phyloP scores from a whole-genome alignment of 2,797 vertebrate genomes.

The Tenualosa thibaudeaui region DNA sequence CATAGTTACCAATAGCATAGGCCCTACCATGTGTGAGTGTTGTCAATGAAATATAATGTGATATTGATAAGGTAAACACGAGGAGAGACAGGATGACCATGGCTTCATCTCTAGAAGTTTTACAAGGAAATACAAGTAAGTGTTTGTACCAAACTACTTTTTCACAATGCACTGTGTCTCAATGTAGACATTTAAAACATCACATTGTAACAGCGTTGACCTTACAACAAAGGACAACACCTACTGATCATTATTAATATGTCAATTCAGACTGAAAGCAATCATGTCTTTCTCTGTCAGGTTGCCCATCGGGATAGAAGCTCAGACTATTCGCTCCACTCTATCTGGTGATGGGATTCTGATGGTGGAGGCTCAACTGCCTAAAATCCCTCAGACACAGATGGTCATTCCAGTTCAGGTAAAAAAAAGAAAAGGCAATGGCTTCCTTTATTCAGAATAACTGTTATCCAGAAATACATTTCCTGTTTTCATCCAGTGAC shows the following conservation, averaged over 20 bases:
- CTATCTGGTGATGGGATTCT: slow-evolving; percentile 73
- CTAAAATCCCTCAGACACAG: slow-evolving; percentile 53
- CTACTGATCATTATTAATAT: not conserved
- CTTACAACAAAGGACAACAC: not conserved
- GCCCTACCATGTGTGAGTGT: no score
- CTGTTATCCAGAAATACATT: not conserved
- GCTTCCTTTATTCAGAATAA: not conserved
- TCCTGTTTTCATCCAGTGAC: not conserved
- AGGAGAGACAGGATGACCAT: slow-evolving; percentile 72
- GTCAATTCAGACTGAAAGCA: not conserved
- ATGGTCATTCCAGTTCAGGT: slow-evolving; percentile 72
- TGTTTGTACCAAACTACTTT: slow-evolving; percentile 23
- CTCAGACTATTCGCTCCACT: slow-evolving; percentile 57
- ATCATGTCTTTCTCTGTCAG: slow-evolving; percentile 49
- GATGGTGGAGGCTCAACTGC: slow-evolving; percentile 69
- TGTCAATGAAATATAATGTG: not conserved
- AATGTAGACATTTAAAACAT: not conserved
- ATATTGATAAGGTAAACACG: slow-evolving; percentile 69
- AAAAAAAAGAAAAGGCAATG: slow-evolving; percentile 11
- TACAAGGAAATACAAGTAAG: slow-evolving; percentile 80
- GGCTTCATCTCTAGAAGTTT: slow-evolving; percentile 77
- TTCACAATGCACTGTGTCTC: slow-evolving; percentile 1
- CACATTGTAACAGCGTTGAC: not conserved
- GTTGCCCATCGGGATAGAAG: slow-evolving; percentile 67
- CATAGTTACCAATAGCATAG: not conserved